Percentiles rank a stretch among this genome's conserved stretches.
These are phyloP conservation scores for Hanleya hanleyi DNA, from an alignment of 2,888 invertebrate species.

Conservation along the genomic window DNA sequence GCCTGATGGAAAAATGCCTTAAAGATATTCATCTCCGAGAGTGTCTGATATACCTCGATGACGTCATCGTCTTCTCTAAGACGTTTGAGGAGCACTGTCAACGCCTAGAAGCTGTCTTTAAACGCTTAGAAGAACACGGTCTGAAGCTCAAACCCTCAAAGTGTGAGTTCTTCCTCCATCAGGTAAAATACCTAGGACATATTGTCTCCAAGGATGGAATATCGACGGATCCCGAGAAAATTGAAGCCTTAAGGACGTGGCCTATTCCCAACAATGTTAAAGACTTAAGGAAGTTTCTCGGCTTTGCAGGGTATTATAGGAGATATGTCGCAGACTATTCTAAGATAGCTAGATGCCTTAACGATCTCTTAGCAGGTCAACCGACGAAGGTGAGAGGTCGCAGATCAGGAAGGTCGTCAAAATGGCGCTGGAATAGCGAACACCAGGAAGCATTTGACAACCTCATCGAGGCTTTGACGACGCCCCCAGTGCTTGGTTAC, in stretches of 20 bases:
- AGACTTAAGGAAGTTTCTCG: not conserved
- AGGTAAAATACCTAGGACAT: not conserved
- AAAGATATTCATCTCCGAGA: not conserved
- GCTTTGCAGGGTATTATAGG: not conserved
- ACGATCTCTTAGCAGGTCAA: not conserved
- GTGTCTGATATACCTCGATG: not conserved
- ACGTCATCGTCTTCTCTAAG: not conserved
- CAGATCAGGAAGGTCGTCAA: not conserved
- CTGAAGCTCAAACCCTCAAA: not conserved
- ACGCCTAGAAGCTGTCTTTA: not conserved
- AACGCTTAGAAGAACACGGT: not conserved
- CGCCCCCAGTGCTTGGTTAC: not conserved
- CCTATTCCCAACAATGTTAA: not conserved
- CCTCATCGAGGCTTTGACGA: not conserved
- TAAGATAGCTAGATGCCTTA: not conserved
- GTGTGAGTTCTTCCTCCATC: not conserved
- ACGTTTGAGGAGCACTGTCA: not conserved
- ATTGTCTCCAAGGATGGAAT: not conserved
- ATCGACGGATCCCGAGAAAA: not conserved
- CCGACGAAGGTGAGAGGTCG: no score
- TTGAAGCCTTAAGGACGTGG: not conserved
- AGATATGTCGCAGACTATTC: not conserved
- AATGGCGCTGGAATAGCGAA: not conserved
- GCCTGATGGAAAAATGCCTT: not conserved
- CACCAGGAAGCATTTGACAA: not conserved